These are phyloP conservation scores for Ichneumoninae sp. DNA, from an alignment of 2,888 invertebrate species.

Conservation along the genomic window DNA sequence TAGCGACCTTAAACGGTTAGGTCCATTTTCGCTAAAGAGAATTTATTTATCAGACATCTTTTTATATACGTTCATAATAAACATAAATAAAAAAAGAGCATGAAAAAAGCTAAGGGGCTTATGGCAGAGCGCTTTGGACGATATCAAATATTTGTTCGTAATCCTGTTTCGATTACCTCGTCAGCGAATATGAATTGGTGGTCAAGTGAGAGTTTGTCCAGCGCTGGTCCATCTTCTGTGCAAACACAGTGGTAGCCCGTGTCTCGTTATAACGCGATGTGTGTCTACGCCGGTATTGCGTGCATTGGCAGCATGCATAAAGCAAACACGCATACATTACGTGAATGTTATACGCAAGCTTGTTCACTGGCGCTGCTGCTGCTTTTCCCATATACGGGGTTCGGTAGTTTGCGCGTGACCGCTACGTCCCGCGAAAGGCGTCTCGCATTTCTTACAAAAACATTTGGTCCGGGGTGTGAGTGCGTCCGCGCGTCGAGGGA, in stretches of 20 bases:
- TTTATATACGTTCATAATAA: neutral
- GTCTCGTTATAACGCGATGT: slow-evolving; percentile 47
- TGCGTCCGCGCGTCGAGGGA: slow-evolving; percentile 22
- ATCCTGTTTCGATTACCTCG: slow-evolving; percentile 68
- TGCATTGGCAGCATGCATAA: slow-evolving; percentile 64
- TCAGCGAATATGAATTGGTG: slow-evolving; percentile 47
- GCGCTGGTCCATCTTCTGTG: slow-evolving; percentile 74
- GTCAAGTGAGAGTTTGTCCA: slow-evolving; percentile 71
- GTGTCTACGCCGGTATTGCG: slow-evolving; percentile 19
- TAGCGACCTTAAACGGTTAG: no score
- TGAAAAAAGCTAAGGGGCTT: neutral
- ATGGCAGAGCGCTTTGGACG: slow-evolving; percentile 12
- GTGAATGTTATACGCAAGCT: slow-evolving; percentile 30
- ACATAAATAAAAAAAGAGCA: neutral
- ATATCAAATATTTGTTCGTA: slow-evolving; percentile 75
- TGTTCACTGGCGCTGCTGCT: slow-evolving; percentile 21
- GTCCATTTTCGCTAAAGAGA: no score
- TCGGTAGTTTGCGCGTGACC: slow-evolving; percentile 15
- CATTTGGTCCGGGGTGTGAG: slow-evolving; percentile 66
- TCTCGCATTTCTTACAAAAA: slow-evolving; percentile 74
- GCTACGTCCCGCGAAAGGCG: slow-evolving; percentile 32
- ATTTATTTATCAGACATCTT: neutral
- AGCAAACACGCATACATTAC: slow-evolving; percentile 79
- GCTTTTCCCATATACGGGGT: neutral
- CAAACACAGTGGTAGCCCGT: slow-evolving; percentile 71